Percentiles rank a stretch among this genome's conserved stretches.
Conservation (phyloP, 2,797 vertebrate species). For the Urophycis tenuis region DNA sequence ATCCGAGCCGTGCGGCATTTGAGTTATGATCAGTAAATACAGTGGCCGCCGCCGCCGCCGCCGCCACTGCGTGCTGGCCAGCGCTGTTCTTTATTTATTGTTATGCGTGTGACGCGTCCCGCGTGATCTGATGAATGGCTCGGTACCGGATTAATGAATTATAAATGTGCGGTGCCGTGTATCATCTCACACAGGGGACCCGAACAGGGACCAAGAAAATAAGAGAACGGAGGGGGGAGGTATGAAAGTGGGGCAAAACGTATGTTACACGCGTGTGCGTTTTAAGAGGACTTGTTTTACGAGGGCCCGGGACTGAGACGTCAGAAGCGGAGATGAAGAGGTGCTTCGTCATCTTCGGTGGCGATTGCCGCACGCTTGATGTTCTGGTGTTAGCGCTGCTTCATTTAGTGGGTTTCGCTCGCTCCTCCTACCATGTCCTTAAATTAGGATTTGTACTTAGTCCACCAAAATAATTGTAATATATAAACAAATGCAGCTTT, state of each 20-base stretch:
- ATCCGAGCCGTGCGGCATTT: slow-evolving; percentile 50
- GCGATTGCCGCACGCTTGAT: neutral
- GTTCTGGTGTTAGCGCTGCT: neutral
- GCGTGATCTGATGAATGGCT: slow-evolving; percentile 51
- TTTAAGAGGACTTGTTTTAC: neutral
- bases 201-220: neutral
- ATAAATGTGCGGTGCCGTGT: slow-evolving; percentile 40
- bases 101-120: slow-evolving; percentile 35
- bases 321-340: neutral
- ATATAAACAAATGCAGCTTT: neutral
- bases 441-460: neutral
- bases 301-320: neutral
- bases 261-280: slow-evolving; percentile 14
- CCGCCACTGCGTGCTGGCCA: slow-evolving; percentile 8
- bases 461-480: neutral
- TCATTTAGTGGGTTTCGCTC: neutral
- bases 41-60: slow-evolving; percentile 26
- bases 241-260: slow-evolving; percentile 29
- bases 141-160: slow-evolving; percentile 49
- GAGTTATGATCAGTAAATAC: slow-evolving; percentile 55
- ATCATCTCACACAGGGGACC: slow-evolving; percentile 32
- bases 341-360: neutral
- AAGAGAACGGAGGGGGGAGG: slow-evolving; percentile 28
- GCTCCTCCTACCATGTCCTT: neutral
- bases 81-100: slow-evolving; percentile 44